phyloP scores from a whole-genome alignment of 2,113 vertebrate species.

The Sitta europaea region DNA sequence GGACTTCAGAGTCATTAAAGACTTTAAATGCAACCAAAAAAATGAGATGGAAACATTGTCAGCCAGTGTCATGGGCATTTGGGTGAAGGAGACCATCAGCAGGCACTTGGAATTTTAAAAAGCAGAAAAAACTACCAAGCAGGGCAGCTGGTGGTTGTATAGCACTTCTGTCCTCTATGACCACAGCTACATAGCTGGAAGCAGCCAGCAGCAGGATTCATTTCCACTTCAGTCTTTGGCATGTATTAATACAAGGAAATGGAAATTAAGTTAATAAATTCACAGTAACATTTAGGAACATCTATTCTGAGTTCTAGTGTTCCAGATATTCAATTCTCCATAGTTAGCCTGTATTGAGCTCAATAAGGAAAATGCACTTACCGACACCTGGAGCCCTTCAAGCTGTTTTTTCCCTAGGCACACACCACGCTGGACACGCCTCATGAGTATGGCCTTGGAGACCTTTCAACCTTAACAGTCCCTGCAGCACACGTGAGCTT shows the following conservation, averaged over 20 bases:
- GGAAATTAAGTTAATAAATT: neutral
- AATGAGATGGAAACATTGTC: neutral
- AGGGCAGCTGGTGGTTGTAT: neutral
- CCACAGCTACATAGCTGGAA: neutral
- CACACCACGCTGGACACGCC: neutral
- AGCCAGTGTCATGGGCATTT: neutral
- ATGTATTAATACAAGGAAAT: neutral
- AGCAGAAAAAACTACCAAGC: neutral
- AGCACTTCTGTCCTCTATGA: neutral
- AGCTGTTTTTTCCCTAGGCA: neutral
- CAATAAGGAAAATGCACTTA: neutral
- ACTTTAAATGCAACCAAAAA: neutral
- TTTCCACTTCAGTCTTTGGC: neutral
- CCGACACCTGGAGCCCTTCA: neutral
- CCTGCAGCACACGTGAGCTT: neutral
- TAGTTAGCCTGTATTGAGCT: neutral
- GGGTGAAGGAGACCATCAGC: neutral
- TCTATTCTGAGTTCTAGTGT: neutral
- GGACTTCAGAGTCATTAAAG: neutral
- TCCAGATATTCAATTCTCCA: neutral
- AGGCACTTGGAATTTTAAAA: neutral
- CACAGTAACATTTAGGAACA: neutral
- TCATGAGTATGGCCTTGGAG: neutral
- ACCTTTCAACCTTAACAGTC: neutral
- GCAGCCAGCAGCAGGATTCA: slow-evolving; percentile 2